Percentiles rank a stretch among this genome's conserved stretches.
Evolutionary conservation across 2,888 invertebrate genomes (phyloP).

Genomic region (Spodoptera exigua): DNA sequence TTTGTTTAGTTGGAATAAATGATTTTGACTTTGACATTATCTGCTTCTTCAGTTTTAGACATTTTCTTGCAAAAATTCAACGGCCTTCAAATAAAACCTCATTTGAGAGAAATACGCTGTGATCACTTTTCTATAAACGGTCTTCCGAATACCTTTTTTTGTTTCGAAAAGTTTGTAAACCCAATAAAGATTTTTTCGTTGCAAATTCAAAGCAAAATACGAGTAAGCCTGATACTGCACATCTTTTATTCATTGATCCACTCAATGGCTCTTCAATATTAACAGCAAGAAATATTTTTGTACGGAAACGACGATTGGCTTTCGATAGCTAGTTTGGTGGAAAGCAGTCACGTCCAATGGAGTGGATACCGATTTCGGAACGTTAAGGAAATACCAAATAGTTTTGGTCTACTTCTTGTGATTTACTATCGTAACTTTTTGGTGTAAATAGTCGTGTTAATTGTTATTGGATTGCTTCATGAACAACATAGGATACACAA

Average conservation of each 20-base stretch:
- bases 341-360: slow-evolving; percentile 31
- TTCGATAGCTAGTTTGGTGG: slow-evolving; percentile 29
- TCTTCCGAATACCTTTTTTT: slow-evolving; percentile 6
- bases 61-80: slow-evolving; percentile 8
- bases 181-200: slow-evolving; percentile 23
- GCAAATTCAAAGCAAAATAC: slow-evolving; percentile 21
- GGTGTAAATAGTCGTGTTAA: no score
- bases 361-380: slow-evolving; percentile 22
- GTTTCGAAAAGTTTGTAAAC: neutral
- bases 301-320: slow-evolving; percentile 20
- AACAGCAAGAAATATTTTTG: slow-evolving; percentile 22
- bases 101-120: no score
- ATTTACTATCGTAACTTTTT: no score
- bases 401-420: slow-evolving; percentile 17
- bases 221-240: slow-evolving; percentile 16
- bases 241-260: slow-evolving; percentile 38
- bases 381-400: slow-evolving; percentile 32
- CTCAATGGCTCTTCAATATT: slow-evolving; percentile 30
- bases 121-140: slow-evolving; percentile 7
- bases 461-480: no score
- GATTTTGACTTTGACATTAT: no score
- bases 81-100: no score
- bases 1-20: no score
- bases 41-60: no score
- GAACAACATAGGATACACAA: no score